Evolutionary conservation across 53 echinoderm and acorn worm species (phyloP).

Genomic region (Pentamera pediparva): DNA sequence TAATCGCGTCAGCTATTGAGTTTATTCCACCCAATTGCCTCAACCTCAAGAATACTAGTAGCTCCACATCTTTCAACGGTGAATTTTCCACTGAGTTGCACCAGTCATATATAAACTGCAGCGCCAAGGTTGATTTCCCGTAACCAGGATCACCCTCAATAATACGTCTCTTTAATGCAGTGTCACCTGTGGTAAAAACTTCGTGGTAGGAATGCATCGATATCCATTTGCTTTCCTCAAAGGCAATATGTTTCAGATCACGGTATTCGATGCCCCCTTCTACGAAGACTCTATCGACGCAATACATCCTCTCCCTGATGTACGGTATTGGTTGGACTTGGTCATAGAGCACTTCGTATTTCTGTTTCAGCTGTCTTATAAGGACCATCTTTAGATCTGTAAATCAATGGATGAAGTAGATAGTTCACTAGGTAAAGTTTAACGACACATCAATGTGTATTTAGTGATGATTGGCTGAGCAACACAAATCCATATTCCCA

Average conservation of each 20-base stretch:
- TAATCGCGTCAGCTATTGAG: background rate
- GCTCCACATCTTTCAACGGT: background rate
- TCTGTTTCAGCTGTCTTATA: background rate
- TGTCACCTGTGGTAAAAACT: background rate
- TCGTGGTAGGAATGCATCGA: background rate
- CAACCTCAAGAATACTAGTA: background rate
- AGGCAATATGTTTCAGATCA: too few relatives aligned
- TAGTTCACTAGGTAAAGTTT: too few relatives aligned
- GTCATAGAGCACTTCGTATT: background rate
- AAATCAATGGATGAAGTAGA: too few relatives aligned
- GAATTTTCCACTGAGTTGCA: background rate
- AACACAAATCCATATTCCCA: too few relatives aligned
- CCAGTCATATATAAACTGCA: conserved; percentile 16
- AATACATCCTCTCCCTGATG: background rate
- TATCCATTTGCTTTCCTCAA: background rate
- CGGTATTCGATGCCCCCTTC: background rate
- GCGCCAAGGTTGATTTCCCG: background rate
- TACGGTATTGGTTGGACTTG: background rate
- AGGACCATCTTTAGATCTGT: background rate
- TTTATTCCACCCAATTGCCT: background rate
- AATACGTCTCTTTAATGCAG: background rate
- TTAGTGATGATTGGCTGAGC: too few relatives aligned
- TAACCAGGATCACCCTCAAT: background rate
- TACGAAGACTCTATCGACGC: background rate
- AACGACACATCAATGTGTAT: too few relatives aligned